Conservation (phyloP, 2,797 vertebrate species). For the Cossypha polioptera region DNA sequence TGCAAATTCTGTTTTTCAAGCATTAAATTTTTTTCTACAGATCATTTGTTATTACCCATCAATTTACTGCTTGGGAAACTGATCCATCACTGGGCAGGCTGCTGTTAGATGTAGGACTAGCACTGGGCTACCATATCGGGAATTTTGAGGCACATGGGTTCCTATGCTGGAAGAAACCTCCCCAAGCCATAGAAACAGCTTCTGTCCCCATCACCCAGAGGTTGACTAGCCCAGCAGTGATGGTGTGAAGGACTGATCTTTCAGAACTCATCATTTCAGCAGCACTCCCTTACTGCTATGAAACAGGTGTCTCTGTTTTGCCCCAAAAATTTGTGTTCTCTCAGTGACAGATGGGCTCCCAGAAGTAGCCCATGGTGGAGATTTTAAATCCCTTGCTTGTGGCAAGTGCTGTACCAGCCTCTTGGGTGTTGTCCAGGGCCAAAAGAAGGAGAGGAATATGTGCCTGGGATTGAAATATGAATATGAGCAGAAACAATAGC, state of each 20-base stretch:
- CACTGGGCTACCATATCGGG: rapidly evolving
- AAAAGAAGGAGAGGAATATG: neutral
- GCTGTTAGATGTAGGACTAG: neutral
- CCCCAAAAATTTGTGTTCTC: neutral
- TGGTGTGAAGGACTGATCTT: neutral
- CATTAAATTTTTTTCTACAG: neutral
- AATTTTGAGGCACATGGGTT: rapidly evolving
- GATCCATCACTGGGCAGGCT: neutral
- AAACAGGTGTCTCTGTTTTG: neutral
- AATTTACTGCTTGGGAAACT: neutral
- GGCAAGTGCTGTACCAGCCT: neutral
- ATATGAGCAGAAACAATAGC: rapidly evolving
- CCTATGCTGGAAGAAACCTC: neutral
- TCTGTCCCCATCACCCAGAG: neutral
- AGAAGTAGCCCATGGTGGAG: neutral
- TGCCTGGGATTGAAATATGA: neutral
- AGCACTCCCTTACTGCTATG: neutral
- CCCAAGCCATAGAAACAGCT: neutral
- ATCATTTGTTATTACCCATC: neutral
- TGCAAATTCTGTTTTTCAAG: neutral
- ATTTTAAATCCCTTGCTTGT: neutral
- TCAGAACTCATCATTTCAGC: neutral
- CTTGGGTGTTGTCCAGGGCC: neutral
- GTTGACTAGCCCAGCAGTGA: neutral
- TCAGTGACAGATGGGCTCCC: neutral